A percentile compares a stretch with the other conserved stretches of the same genome.
phyloP scores from a whole-genome alignment of 2,888 invertebrate species.

The Phyto melanocephala region DNA sequence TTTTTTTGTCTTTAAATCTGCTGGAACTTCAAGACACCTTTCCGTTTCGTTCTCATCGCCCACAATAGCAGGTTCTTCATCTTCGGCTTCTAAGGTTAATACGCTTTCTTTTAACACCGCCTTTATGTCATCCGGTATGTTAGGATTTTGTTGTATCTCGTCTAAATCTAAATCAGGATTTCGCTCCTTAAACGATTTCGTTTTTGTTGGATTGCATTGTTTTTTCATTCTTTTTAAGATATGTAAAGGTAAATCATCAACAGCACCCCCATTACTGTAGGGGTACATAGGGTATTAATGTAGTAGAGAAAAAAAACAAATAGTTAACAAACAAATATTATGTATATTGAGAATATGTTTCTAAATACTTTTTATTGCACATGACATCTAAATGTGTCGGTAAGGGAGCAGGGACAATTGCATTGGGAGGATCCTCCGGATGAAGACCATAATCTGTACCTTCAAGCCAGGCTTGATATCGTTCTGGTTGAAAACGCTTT shows the following conservation, averaged over 20 bases:
- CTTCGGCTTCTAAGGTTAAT: slow-evolving; percentile 74
- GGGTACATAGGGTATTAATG: slow-evolving; percentile 84
- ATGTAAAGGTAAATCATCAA: slow-evolving; percentile 68
- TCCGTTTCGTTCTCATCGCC: slow-evolving; percentile 68
- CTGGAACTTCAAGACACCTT: slow-evolving; percentile 71
- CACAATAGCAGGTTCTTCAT: slow-evolving; percentile 72
- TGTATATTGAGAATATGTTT: slow-evolving; percentile 1
- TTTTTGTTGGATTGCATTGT: slow-evolving; percentile 77
- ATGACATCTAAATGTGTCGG: slow-evolving; percentile 89
- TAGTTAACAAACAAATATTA: slow-evolving; percentile 52
- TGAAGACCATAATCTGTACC: slow-evolving; percentile 95
- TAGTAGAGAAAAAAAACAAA: slow-evolving; percentile 64
- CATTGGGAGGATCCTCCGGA: slow-evolving; percentile 90
- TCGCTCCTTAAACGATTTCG: slow-evolving; percentile 78
- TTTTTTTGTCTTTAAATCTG: slow-evolving; percentile 76
- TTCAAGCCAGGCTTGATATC: slow-evolving; percentile 93
- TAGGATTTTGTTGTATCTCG: slow-evolving; percentile 78
- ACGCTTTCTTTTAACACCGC: slow-evolving; percentile 78
- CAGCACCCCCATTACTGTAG: slow-evolving; percentile 69
- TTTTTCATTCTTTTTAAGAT: slow-evolving; percentile 77
- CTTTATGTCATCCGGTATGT: slow-evolving; percentile 78
- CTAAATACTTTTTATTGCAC: slow-evolving; percentile 87
- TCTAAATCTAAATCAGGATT: slow-evolving; percentile 79
- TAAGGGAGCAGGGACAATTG: slow-evolving; percentile 87
- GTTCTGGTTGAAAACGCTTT: slow-evolving; percentile 92